Evolutionary conservation across 1,140 invertebrate genomes (phyloP), one percentile per base, ranked within the genome.

Genomic region (Pseudomyrmex concolor): DNA sequence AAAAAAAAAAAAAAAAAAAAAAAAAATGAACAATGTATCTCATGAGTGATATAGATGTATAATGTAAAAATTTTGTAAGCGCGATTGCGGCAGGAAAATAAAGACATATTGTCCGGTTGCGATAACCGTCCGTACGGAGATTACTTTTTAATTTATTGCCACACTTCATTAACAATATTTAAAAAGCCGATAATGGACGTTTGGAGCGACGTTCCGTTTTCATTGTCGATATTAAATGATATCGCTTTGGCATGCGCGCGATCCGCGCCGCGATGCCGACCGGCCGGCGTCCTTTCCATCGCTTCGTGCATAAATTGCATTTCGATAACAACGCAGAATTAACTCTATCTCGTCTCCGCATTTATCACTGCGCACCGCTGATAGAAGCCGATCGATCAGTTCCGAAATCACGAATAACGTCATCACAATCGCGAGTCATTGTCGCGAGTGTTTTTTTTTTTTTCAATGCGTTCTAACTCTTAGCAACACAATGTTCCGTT

Each of bases 301-400:
- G 43, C 54, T n/a, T 63, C 55, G 71, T 64, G 80, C 88, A 87
- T 89, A 90, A 89, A 89, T 89, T 89, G 86, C 86, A 84, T 84
- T 89, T 86, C 68, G 84, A 89, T 86, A 90, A 86, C 80, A 90
- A 84, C 71, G 77, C 59, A 19, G 88, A 85, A 90, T 90, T 90
- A 90, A 90, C 83, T 84, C 88, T 87, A 90, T 89, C 87, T 82
- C 74, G 83, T 84, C 60, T 55, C 70, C 68, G 57, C 83, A 83
- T 89, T 89, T 89, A 89, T 89, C 88, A 83, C 81, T 80, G 83
- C 57, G 78, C 70, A 48, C 70, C 59, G 74, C 72, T 77, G 86
- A 86, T 88, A 88, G 82, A 81, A 78, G 76, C 63, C 43, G 34
- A 66, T 51, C 80, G 66, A 88, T 84, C 86, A 80, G 87, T 34